phyloP scores from a whole-genome alignment of 2,888 invertebrate species.

The Ophion costatus region DNA sequence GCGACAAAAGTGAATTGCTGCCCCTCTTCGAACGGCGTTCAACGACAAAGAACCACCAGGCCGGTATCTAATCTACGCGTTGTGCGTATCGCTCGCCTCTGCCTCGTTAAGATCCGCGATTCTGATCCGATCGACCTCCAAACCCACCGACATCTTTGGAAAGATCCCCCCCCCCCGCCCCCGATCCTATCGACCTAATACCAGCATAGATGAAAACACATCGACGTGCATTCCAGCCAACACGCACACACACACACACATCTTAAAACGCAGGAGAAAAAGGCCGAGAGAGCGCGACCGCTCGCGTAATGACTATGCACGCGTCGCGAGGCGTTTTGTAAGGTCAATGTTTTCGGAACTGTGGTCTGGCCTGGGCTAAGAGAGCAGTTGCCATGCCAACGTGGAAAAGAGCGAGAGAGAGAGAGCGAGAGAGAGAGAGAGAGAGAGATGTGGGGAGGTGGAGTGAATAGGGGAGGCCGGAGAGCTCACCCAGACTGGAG shows the following conservation, averaged over 20 bases:
- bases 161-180: background rate
- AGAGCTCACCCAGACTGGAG: slow-evolving; percentile 52
- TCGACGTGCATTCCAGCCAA: background rate
- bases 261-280: background rate
- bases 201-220: background rate
- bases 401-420: slow-evolving; percentile 63
- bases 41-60: background rate
- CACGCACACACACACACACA: too few relatives aligned
- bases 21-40: background rate
- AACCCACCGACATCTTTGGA: background rate
- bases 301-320: slow-evolving; percentile 9
- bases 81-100: slow-evolving; percentile 1
- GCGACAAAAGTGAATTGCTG: slow-evolving; percentile 33
- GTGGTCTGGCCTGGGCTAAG: slow-evolving; percentile 72
- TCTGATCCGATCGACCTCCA: slow-evolving; percentile 32
- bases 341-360: slow-evolving; percentile 81
- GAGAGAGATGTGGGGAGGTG: slow-evolving; percentile 27
- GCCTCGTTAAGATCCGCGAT: slow-evolving; percentile 39
- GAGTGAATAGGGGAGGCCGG: slow-evolving; percentile 68
- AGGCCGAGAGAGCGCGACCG: background rate
- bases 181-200: background rate
- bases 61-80: slow-evolving; percentile 22
- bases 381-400: slow-evolving; percentile 78
- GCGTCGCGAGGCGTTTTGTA: slow-evolving; percentile 55
- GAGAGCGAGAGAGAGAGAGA: background rate